Evolutionary conservation across 2,888 invertebrate species (phyloP).

Genomic region (Drosophila birchii): DNA sequence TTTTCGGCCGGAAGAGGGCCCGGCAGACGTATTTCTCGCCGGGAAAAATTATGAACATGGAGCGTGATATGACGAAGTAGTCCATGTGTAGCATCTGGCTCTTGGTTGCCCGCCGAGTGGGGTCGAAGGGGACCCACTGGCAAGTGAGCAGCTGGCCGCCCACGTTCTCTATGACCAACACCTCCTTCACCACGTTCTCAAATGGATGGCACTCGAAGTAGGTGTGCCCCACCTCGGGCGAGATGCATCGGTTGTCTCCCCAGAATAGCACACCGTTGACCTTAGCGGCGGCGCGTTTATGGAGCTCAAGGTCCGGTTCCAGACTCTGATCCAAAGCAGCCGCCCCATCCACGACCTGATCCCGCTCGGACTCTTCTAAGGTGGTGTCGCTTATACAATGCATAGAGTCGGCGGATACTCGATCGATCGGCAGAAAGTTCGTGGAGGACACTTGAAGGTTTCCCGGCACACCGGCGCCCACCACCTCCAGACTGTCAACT

Average conservation of each 20-base stretch:
- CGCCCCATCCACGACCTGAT: too few relatives aligned
- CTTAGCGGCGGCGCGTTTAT: constrained; percentile 32
- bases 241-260: neutral
- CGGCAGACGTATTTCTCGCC: constrained; percentile 59
- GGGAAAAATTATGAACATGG: constrained; percentile 54
- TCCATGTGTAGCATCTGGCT: constrained; percentile 23
- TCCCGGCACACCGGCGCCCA: constrained; percentile 47
- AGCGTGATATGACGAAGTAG: constrained; percentile 62
- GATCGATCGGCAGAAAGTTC: constrained; percentile 20
- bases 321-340: fast-evolving
- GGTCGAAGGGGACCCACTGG: constrained; percentile 58
- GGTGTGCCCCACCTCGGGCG: constrained; percentile 21
- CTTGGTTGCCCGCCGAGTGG: constrained; percentile 12
- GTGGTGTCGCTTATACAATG: constrained; percentile 58
- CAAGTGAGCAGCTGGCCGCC: constrained; percentile 63
- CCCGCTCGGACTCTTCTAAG: neutral
- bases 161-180: constrained; percentile 72
- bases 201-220: constrained; percentile 72
- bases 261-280: constrained; percentile 61
- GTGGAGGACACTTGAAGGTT: fast-evolving
- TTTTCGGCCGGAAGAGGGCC: constrained; percentile 66
- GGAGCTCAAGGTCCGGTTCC: neutral
- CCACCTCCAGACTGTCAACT: constrained; percentile 65
- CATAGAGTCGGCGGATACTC: constrained; percentile 33
- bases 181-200: constrained; percentile 51